phyloP scores from a whole-genome alignment of 2,888 invertebrate species.

The Molanna angustata region DNA sequence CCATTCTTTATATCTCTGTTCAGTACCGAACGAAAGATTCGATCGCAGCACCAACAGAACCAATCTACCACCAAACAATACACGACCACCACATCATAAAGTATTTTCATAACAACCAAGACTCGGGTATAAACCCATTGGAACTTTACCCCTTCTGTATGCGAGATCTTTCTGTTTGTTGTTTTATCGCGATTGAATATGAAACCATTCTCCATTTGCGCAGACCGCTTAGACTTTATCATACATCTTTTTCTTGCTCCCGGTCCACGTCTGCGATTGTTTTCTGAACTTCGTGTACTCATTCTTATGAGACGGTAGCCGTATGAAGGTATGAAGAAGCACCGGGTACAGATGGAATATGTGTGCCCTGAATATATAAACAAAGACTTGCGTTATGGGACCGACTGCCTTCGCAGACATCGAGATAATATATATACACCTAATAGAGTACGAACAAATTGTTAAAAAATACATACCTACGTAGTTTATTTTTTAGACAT shows the following conservation, averaged over 20 bases:
- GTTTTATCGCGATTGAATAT: too few species aligned
- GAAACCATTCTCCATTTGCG: constrained; percentile 14
- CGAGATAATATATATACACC: too few species aligned
- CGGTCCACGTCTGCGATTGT: constrained; percentile 29
- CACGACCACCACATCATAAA: neutral
- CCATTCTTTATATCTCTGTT: constrained; percentile 21
- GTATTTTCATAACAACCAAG: too few species aligned
- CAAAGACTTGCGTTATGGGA: too few species aligned
- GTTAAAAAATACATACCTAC: too few species aligned
- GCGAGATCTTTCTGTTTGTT: too few species aligned
- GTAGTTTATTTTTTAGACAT: too few species aligned
- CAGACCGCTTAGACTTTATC: constrained; percentile 22
- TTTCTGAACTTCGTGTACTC: constrained; percentile 12
- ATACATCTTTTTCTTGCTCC: constrained; percentile 26
- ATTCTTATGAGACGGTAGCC: neutral
- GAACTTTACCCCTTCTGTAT: too few species aligned
- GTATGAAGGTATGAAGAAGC: neutral
- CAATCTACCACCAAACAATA: neutral
- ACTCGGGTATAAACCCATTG: too few species aligned
- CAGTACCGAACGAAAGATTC: neutral
- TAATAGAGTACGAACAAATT: too few species aligned
- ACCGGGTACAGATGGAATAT: constrained; percentile 16
- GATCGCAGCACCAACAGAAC: neutral
- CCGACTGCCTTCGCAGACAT: too few species aligned
- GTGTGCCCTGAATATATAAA: constrained; percentile 25